Conservation (phyloP, 1,140 invertebrate genomes). For the Pinna nobilis region DNA sequence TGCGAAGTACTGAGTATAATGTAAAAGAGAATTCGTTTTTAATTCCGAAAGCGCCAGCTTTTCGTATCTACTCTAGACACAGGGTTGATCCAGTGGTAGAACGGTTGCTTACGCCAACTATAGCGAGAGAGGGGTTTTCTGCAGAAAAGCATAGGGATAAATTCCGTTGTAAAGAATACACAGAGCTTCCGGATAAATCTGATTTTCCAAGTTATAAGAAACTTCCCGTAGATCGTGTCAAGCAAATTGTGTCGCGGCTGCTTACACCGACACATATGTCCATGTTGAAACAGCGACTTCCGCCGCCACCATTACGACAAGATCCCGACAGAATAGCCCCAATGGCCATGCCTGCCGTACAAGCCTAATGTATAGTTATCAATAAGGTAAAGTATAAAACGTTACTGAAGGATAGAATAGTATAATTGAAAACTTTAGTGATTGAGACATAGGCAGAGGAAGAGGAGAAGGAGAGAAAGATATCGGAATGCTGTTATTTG, state of each 20-base stretch:
- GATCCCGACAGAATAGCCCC: conserved; percentile 13
- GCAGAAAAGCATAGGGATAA: conserved; percentile 26
- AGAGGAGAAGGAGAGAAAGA: too few species aligned
- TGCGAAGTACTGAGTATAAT: conserved; percentile 17
- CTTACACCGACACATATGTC: conserved; percentile 35
- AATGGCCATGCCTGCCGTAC: too few species aligned
- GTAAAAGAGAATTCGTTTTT: conserved; percentile 8
- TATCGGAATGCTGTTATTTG: too few species aligned
- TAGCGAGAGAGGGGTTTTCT: conserved; percentile 34
- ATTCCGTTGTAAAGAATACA: conserved; percentile 34
- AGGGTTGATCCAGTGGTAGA: conserved; percentile 20
- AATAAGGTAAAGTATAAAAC: too few species aligned
- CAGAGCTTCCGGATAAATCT: conserved; percentile 27
- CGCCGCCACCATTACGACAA: conserved; percentile 5
- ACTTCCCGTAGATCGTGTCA: conserved; percentile 28
- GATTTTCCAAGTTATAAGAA: conserved; percentile 29
- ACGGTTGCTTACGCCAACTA: conserved; percentile 32
- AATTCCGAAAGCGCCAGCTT: conserved; percentile 31
- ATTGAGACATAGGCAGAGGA: too few species aligned
- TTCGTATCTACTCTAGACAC: conserved; percentile 17
- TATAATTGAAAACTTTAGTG: too few species aligned
- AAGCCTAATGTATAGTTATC: too few species aligned
- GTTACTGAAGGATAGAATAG: too few species aligned
- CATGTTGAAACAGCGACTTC: conserved; percentile 27
- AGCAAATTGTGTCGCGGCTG: conserved; percentile 30